These are phyloP conservation scores for Equus przewalskii DNA, from an alignment of 2,113 vertebrate genomes.

Conservation along the genomic window DNA sequence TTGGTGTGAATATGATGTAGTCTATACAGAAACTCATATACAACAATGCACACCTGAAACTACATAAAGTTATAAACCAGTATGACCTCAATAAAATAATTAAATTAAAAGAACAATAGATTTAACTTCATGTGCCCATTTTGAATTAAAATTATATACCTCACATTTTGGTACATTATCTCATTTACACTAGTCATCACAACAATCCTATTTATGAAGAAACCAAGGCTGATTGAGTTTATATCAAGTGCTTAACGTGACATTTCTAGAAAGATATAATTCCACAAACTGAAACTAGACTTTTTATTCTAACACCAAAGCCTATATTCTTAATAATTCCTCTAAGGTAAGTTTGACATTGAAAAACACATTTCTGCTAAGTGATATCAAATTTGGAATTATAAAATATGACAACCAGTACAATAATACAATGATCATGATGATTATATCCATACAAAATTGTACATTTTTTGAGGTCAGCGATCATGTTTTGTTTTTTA, in stretches of 20 bases:
- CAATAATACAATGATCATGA: neutral
- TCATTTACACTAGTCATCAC: neutral
- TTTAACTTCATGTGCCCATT: neutral
- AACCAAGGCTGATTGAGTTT: neutral
- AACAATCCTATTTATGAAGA: neutral
- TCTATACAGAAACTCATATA: too few species aligned
- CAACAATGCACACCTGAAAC: too few species aligned
- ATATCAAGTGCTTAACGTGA: neutral
- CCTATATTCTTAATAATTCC: neutral
- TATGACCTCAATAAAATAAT: too few species aligned
- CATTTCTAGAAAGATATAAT: neutral
- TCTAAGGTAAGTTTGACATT: neutral
- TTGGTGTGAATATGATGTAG: too few species aligned
- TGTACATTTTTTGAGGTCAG: neutral
- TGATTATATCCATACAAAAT: neutral
- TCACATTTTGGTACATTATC: neutral
- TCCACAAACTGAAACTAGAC: neutral
- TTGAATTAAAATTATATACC: constrained; percentile 11
- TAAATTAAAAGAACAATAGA: neutral
- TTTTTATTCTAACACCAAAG: neutral
- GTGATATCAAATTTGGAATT: neutral
- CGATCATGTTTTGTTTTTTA: neutral
- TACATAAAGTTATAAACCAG: too few species aligned
- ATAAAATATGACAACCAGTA: neutral
- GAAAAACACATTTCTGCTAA: neutral